These are phyloP conservation scores for Entelurus aequoreus DNA, from an alignment of 2,113 vertebrate species.

Conservation along the genomic window DNA sequence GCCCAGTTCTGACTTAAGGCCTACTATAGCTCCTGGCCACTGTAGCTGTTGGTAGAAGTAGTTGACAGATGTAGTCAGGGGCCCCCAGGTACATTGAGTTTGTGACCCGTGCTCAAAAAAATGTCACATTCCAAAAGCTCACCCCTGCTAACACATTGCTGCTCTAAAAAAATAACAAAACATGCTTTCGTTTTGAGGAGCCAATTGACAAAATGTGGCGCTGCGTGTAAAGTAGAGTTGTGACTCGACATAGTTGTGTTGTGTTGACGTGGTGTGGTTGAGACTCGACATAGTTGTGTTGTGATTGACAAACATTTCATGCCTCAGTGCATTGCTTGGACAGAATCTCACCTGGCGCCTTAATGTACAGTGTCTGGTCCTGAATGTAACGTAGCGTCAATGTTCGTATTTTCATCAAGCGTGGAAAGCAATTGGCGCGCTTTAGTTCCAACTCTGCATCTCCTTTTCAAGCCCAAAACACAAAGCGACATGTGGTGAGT, in stretches of 20 bases:
- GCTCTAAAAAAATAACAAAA: not conserved
- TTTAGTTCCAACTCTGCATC: slow-evolving; percentile 32
- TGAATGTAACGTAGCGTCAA: slow-evolving; percentile 53
- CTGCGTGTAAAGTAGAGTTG: slow-evolving; percentile 9
- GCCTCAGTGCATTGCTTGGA: slow-evolving; percentile 47
- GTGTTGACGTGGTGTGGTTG: slow-evolving; percentile 22
- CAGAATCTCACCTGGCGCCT: slow-evolving; percentile 69
- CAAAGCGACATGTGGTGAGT: slow-evolving; percentile 15
- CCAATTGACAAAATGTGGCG: too few relatives aligned
- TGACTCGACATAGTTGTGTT: slow-evolving; percentile 5
- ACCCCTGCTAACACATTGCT: not conserved
- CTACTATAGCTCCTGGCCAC: too few relatives aligned
- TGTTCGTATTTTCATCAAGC: slow-evolving; percentile 39
- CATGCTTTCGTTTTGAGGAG: too few relatives aligned
- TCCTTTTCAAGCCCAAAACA: slow-evolving; percentile 17
- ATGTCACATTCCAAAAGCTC: not conserved
- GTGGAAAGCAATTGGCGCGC: slow-evolving; percentile 38
- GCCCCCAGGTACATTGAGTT: too few relatives aligned
- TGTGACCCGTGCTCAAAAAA: too few relatives aligned
- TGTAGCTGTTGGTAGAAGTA: too few relatives aligned
- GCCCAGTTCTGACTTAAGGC: too few relatives aligned
- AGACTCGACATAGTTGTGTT: slow-evolving; percentile 2
- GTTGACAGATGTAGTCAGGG: too few relatives aligned
- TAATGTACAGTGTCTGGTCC: slow-evolving; percentile 71
- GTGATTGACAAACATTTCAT: slow-evolving; percentile 40